These are phyloP conservation scores for Brachionus rotundiformis DNA, from an alignment of 1,140 invertebrate species.

Conservation along the genomic window DNA sequence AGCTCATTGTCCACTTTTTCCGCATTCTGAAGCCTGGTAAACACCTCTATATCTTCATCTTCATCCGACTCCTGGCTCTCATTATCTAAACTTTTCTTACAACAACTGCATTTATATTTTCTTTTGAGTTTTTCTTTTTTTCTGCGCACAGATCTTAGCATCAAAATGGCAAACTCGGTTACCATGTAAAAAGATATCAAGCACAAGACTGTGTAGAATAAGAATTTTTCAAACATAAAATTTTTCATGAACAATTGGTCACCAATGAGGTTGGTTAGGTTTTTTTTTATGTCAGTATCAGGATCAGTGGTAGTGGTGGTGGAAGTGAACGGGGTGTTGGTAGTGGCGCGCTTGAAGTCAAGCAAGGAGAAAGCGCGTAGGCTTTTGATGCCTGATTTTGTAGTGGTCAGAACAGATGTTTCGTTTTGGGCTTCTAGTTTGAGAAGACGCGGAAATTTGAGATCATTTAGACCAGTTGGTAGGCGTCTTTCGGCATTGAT, in stretches of 20 bases:
- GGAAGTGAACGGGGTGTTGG: too few species aligned
- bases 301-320: background rate
- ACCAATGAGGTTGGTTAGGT: background rate
- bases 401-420: background rate
- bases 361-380: background rate
- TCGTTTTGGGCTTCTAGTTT: background rate
- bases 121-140: background rate
- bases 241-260: conserved; percentile 34
- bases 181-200: conserved; percentile 37
- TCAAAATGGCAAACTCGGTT: conserved; percentile 1
- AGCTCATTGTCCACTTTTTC: conserved; percentile 34
- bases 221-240: conserved; percentile 48
- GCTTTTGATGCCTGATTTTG: background rate
- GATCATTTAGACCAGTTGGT: background rate
- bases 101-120: conserved; percentile 28
- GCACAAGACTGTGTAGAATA: conserved; percentile 45
- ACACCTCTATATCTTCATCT: background rate
- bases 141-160: background rate
- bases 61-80: background rate
- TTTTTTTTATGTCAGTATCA: conserved; percentile 2
- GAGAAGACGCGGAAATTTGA: background rate
- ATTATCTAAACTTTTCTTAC: conserved; percentile 5
- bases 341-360: background rate
- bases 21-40: background rate
- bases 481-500: background rate